phyloP scores from a whole-genome alignment of 2,888 invertebrate species.

The Halocaridina rubra region DNA sequence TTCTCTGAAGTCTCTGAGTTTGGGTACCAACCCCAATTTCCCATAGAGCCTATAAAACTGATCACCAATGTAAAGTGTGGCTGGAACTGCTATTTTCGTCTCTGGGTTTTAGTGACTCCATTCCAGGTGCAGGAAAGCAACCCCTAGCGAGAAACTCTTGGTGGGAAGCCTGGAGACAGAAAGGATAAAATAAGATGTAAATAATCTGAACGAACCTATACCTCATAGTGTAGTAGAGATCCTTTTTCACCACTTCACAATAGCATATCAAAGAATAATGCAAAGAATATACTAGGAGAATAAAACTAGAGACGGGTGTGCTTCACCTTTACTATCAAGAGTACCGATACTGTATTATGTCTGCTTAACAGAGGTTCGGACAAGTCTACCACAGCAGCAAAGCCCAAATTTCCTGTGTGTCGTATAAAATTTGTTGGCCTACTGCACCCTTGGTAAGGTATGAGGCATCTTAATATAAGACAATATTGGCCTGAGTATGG shows the following conservation, averaged over 20 bases:
- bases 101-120: too few species aligned
- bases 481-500: constrained; percentile 51
- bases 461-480: constrained; percentile 60
- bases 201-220: background rate
- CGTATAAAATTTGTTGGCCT: constrained; percentile 48
- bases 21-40: too few species aligned
- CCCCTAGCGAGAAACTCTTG: too few species aligned
- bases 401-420: constrained; percentile 51
- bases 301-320: constrained; percentile 33
- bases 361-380: constrained; percentile 58
- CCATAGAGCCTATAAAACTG: too few species aligned
- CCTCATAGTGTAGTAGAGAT: background rate
- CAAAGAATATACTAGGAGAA: background rate
- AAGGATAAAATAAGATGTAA: too few species aligned
- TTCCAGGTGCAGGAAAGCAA: too few species aligned
- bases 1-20: too few species aligned
- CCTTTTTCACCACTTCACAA: background rate
- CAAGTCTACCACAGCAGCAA: constrained; percentile 55
- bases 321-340: constrained; percentile 61
- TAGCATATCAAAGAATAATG: constrained; percentile 3
- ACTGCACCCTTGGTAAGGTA: constrained; percentile 58
- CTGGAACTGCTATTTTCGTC: too few species aligned
- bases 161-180: too few species aligned
- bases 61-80: too few species aligned
- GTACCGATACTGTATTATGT: constrained; percentile 48